Percentiles rank a stretch among this genome's conserved stretches.
phyloP scores from a whole-genome alignment of 2,888 invertebrate species.

The Glaucopsyche alexis region DNA sequence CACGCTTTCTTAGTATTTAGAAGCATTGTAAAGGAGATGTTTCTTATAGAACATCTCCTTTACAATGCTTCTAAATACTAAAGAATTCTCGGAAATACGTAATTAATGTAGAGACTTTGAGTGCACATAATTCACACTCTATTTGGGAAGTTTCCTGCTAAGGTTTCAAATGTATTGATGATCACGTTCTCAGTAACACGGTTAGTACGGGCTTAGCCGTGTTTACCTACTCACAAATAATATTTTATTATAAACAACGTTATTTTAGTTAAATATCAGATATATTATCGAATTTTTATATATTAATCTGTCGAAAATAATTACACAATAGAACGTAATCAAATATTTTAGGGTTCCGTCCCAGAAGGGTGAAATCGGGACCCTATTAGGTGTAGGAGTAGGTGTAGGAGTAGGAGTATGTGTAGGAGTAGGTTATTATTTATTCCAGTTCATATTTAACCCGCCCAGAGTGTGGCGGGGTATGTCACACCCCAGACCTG shows the following conservation, averaged over 20 bases:
- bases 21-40: not conserved
- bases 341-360: too few species aligned
- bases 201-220: not conserved
- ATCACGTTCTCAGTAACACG: constrained; percentile 16
- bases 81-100: not conserved
- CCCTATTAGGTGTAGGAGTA: too few species aligned
- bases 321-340: too few species aligned
- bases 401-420: too few species aligned
- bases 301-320: too few species aligned
- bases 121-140: constrained; percentile 2
- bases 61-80: not conserved
- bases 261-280: not conserved
- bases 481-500: too few species aligned
- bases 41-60: too few species aligned
- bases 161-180: constrained; percentile 11
- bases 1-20: not conserved
- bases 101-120: not conserved
- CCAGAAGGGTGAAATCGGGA: too few species aligned
- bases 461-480: too few species aligned
- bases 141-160: constrained; percentile 9
- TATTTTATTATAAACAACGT: not conserved
- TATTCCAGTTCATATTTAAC: too few species aligned
- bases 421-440: too few species aligned
- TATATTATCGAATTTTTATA: too few species aligned
- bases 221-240: not conserved